Evolutionary conservation across 1,140 invertebrate species (phyloP).

Genomic region (Micrasema longulum): DNA sequence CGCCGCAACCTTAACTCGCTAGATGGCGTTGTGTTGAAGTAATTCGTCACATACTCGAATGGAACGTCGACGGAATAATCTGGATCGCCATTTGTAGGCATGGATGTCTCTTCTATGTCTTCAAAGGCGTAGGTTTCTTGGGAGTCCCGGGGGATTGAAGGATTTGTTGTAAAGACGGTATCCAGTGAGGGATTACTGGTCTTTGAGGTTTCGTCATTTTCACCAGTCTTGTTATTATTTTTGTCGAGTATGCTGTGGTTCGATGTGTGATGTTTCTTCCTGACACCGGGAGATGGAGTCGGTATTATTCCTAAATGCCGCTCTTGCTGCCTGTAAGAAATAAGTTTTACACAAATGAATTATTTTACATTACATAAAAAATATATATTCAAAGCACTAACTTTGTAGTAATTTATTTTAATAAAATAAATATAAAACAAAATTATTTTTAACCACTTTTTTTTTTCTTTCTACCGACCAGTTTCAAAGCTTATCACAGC

Average conservation of each 20-base stretch:
- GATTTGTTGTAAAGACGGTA: neutral
- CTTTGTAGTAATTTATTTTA: too few species aligned
- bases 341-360: too few species aligned
- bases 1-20: constrained; percentile 30
- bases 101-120: constrained; percentile 14
- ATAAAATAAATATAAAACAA: too few species aligned
- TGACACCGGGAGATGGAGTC: constrained; percentile 30
- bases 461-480: too few species aligned
- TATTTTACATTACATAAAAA: too few species aligned
- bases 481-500: too few species aligned
- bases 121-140: constrained; percentile 14
- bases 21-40: constrained; percentile 33
- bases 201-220: neutral
- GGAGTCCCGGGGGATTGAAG: too few species aligned
- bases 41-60: constrained; percentile 41
- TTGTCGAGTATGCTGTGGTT: constrained; percentile 1
- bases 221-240: constrained; percentile 7
- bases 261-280: constrained; percentile 45
- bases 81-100: constrained; percentile 18
- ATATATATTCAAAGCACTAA: too few species aligned
- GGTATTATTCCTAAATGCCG: constrained; percentile 74
- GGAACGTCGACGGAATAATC: constrained; percentile 27
- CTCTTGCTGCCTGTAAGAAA: constrained; percentile 74
- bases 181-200: neutral
- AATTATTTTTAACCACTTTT: too few species aligned